Percentiles rank a stretch among this genome's conserved stretches.
These are phyloP conservation scores for Drosophila setosimentum DNA, from an alignment of 2,888 invertebrate genomes.

Conservation along the genomic window DNA sequence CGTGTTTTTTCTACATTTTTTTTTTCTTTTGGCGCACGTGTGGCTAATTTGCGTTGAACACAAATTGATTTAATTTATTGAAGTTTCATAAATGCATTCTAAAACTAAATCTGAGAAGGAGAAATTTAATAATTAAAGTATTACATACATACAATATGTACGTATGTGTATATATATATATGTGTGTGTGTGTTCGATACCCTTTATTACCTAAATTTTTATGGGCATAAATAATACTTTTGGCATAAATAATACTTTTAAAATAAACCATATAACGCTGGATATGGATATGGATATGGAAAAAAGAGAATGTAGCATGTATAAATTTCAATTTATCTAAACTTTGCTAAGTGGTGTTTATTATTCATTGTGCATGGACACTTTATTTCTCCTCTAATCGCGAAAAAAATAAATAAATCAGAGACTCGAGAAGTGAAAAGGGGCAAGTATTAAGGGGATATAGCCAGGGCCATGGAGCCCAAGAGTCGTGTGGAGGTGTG, in stretches of 20 bases:
- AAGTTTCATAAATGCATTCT: background rate
- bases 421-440: background rate
- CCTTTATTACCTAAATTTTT: background rate
- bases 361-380: background rate
- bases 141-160: background rate
- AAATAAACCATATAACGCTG: background rate
- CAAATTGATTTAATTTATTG: background rate
- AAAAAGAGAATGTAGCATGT: background rate
- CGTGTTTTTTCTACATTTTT: background rate
- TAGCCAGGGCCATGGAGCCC: background rate
- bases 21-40: slow-evolving; percentile 11
- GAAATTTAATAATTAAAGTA: background rate
- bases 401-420: background rate
- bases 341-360: background rate
- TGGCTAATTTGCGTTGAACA: slow-evolving; percentile 9
- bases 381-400: background rate
- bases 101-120: background rate
- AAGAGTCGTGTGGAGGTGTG: background rate
- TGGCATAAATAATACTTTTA: background rate
- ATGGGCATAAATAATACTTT: background rate
- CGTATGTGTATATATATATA: background rate
- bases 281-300: background rate
- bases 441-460: background rate
- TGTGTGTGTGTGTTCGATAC: background rate
- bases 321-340: background rate